Evolutionary conservation across 1,140 invertebrate species (phyloP), one percentile per base, ranked within the genome.

Genomic region (Asobara japonica): DNA sequence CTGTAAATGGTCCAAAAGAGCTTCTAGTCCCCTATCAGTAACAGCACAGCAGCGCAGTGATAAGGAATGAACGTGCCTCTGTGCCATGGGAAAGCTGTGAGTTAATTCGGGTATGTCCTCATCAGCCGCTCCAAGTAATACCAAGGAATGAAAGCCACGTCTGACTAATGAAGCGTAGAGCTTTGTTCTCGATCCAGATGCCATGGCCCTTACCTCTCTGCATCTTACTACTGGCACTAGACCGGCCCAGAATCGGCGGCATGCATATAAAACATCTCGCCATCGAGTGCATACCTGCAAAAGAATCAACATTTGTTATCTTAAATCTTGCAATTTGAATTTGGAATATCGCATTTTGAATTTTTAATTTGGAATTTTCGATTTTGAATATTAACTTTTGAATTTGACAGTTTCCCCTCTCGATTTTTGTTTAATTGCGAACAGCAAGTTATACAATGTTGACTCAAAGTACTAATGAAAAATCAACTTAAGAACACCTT

Each of bases 71-170:
- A 97, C 89, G 79, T 95, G 93, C 82, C 95, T 94, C 79, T 94
- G 92, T 51, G 94, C 94, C 61, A 94, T 85, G 5, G 95, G 94
- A 82, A 95, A 96, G 72, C 93, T 92, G 80, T 93, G 92, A 48
- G 95, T 93, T 76, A 98, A 90, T 84, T 97, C 95, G 41, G 93
- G 88, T 38, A 96, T 92, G 87, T 98, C 96, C 79, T 95, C 94
- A 83, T 98, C 96, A 8, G 91, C 92, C 27, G 96, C 95, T 5
- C 94, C 94, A 64, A 96, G 89, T 41, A 97, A 88, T 51, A 93
- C 92, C 1, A 98, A 86, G 0, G 94, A 92, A 78, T 96, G 94
- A 82, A 98, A 97, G 27, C 94, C 95, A 75, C 96, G 89, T 74
- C 92, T 89, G 56, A 97, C 90, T 66, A 98, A 88, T 68, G 94